Evolutionary conservation across 2,113 vertebrate species (phyloP), one percentile per base, ranked within the genome.

Genomic region (Heliornis fulica): DNA sequence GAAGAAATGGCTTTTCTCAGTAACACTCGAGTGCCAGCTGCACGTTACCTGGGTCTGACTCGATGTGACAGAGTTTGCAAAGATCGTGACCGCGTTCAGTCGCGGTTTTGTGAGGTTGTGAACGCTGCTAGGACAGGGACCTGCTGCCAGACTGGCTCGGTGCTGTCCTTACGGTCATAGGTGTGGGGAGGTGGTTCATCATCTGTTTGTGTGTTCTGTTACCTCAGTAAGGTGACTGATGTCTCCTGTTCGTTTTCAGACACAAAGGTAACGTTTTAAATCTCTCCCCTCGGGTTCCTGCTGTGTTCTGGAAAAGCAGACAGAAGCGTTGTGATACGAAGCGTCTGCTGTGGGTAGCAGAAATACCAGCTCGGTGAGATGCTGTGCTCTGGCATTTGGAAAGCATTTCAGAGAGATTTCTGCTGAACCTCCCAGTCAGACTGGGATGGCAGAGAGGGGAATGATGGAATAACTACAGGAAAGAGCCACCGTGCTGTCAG

Each of bases 11-110:
- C 15, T 92, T 94, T 95, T 56, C 54, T 63, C 56, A 75, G 60
- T 74, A 50, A 34, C 56, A 68, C 4, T 66, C 19, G 36, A 79
- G 41, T 61, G 60, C 51, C 70, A 1, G 1, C 41, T 31, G 0
- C 7, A 25, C 66, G 51, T 70, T 82, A 11, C 43, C 61, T 22
- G 38, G 41, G 66, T 43, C 53, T 51, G 53, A 34, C 34, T 46
- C 0, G 0, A 1, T 50, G 3, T 6, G 51, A 28, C 0, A 21
- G 46, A 5, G 11, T 22, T 22, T n/a, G n/a, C n/a, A n/a, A n/a
- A n/a, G n/a, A 21, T 54, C 59, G 72, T 22, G 20, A 7, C 61
- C 53, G 10, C 2, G 1, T 57, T 28, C 34, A 36, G 2, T 75
- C 11, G 4, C 17, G 5, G 40, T 60, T 69, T n/a, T 70, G n/a